A percentile compares a stretch with the other conserved stretches of the same genome.
phyloP scores from a whole-genome alignment of 1,140 invertebrate species.

The Sminthurinus signatus region DNA sequence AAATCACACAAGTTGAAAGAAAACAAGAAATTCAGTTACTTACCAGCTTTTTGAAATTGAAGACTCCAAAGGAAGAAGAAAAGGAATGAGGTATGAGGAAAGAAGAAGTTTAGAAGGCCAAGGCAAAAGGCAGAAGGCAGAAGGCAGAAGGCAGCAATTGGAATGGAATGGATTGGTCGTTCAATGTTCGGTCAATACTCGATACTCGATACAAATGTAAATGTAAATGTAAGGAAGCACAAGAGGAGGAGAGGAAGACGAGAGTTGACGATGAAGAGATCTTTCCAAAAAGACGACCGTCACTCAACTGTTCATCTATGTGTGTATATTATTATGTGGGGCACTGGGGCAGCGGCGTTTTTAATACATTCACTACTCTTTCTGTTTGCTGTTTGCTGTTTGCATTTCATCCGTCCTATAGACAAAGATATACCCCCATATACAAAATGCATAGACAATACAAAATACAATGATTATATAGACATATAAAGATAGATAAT shows the following conservation, averaged over 20 bases:
- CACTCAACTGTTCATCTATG: background rate
- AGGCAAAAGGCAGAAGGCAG: no score
- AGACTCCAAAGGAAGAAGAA: background rate
- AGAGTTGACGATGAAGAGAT: background rate
- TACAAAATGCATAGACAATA: background rate
- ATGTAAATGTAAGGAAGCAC: background rate
- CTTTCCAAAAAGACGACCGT: background rate
- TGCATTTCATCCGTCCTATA: no score
- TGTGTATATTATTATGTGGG: conserved; percentile 1
- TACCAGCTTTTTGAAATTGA: no score
- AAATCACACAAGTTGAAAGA: no score
- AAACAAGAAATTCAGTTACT: no score
- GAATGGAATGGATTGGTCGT: no score
- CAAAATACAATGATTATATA: background rate
- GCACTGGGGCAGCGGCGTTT: conserved; percentile 1
- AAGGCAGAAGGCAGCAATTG: no score
- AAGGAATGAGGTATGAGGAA: background rate
- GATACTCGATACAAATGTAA: no score
- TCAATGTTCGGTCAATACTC: no score
- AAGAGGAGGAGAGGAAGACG: background rate
- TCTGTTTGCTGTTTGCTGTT: no score
- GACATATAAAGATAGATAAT: background rate
- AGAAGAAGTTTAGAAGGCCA: background rate
- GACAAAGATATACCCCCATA: background rate
- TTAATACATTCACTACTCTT: background rate